phyloP scores from a whole-genome alignment of 2,113 vertebrate species.

The Crotalus viridis region DNA sequence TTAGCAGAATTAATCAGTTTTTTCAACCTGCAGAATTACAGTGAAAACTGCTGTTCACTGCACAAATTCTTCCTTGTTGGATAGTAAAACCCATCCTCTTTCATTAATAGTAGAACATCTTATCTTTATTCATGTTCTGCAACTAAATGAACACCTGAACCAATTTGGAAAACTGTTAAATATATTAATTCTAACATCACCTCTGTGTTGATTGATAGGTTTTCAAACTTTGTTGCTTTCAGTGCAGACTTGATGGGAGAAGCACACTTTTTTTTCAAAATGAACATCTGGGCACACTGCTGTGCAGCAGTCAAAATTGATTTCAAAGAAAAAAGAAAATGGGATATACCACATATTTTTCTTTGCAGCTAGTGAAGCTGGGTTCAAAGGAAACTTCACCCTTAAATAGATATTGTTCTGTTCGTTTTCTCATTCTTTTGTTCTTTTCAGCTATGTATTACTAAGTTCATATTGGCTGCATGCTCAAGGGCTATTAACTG shows the following conservation, averaged over 20 bases:
- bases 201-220: constrained; percentile 29
- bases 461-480: background rate
- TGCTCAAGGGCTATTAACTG: background rate
- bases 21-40: background rate
- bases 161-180: background rate
- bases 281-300: background rate
- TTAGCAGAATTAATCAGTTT: background rate
- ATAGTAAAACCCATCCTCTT: background rate
- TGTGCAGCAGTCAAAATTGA: background rate
- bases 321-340: background rate
- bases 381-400: background rate
- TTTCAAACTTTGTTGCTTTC: constrained; percentile 36
- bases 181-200: background rate
- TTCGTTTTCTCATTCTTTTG: background rate
- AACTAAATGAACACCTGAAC: constrained; percentile 16
- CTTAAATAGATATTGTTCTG: background rate
- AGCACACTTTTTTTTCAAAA: background rate
- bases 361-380: background rate
- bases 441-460: background rate
- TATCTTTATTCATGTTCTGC: constrained; percentile 26
- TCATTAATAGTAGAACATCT: background rate
- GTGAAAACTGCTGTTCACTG: background rate
- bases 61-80: background rate
- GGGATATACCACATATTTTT: background rate
- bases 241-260: constrained; percentile 36